Percentiles rank a stretch among this genome's conserved stretches.
These are phyloP conservation scores for Drosophila insularis DNA, from an alignment of 1,140 invertebrate genomes.

Conservation along the genomic window DNA sequence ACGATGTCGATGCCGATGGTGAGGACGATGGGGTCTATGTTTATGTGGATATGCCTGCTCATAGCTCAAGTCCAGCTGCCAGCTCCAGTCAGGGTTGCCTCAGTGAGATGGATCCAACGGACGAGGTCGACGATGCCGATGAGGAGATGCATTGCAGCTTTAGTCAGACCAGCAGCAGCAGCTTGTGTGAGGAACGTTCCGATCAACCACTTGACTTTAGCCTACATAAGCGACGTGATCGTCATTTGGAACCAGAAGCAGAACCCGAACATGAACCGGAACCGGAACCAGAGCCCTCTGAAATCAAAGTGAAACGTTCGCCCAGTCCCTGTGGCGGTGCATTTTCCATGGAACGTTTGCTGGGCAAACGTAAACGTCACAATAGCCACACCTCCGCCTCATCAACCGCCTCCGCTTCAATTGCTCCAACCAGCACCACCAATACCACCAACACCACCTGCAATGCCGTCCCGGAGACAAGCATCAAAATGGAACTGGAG, in stretches of 20 bases:
- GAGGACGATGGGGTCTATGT: slow-evolving; percentile 68
- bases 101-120: slow-evolving; percentile 35
- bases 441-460: not conserved
- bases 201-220: slow-evolving; percentile 77
- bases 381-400: slow-evolving; percentile 39
- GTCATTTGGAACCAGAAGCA: slow-evolving; percentile 3
- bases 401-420: slow-evolving; percentile 4
- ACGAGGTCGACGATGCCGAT: slow-evolving; percentile 16
- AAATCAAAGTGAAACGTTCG: slow-evolving; percentile 39
- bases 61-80: slow-evolving; percentile 67
- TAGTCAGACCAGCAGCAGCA: slow-evolving; percentile 58
- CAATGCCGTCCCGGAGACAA: slow-evolving; percentile 18
- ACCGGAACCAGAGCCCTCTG: not conserved
- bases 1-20: slow-evolving; percentile 46
- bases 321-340: slow-evolving; percentile 51
- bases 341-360: slow-evolving; percentile 72
- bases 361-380: slow-evolving; percentile 69
- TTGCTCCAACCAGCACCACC: not conserved
- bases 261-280: not conserved
- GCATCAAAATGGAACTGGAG: slow-evolving; percentile 66
- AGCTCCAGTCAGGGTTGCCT: slow-evolving; percentile 53
- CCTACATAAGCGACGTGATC: slow-evolving; percentile 63
- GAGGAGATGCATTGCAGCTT: slow-evolving; percentile 62
- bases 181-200: slow-evolving; percentile 26
- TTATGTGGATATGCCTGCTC: slow-evolving; percentile 69